Evolutionary conservation across 2,888 invertebrate species (phyloP).

Genomic region (Eristalis intricaria): DNA sequence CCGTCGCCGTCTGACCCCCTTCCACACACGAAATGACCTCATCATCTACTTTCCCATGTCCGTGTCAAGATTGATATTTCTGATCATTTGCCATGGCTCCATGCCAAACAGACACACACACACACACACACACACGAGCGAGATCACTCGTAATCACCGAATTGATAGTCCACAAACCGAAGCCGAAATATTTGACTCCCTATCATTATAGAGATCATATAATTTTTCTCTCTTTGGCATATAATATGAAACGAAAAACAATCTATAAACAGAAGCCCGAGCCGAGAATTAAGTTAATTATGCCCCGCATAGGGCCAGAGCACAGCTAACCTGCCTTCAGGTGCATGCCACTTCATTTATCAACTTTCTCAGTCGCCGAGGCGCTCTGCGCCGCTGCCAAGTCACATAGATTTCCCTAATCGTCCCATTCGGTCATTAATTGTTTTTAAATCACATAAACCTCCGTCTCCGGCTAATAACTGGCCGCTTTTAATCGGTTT

Average conservation of each 20-base stretch:
- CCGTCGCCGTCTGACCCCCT: background rate
- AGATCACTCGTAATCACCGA: background rate
- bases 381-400: background rate
- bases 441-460: conserved; percentile 69
- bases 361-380: conserved; percentile 53
- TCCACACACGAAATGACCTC: background rate
- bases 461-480: conserved; percentile 10
- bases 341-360: conserved; percentile 64
- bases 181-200: conserved; percentile 24
- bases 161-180: conserved; percentile 35
- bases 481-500: conserved; percentile 68
- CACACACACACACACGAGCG: background rate
- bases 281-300: conserved; percentile 64
- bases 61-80: background rate
- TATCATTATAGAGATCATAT: conserved; percentile 43
- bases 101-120: background rate
- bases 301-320: conserved; percentile 8
- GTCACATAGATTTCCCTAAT: conserved; percentile 45
- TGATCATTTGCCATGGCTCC: background rate
- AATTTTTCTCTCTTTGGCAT: conserved; percentile 9
- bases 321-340: conserved; percentile 37
- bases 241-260: conserved; percentile 7
- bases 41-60: conserved; percentile 1
- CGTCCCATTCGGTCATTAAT: conserved; percentile 54
- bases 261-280: conserved; percentile 66